Evolutionary conservation across 2,113 vertebrate species (phyloP).

Genomic region (Petroica traversi): DNA sequence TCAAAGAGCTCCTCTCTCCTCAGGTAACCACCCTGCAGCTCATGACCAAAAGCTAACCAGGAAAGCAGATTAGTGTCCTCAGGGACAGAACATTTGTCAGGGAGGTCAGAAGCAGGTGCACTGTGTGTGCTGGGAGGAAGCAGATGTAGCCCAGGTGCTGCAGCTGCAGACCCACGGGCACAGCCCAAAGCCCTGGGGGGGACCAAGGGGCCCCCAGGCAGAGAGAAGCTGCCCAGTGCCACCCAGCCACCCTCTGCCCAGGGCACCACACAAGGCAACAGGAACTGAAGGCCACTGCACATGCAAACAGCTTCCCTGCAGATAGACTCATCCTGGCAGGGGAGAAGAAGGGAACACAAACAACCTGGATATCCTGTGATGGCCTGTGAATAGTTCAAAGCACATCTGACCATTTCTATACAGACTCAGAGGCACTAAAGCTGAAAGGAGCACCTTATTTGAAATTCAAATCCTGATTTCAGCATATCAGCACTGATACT

Average conservation of each 20-base stretch:
- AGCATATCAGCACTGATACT: not conserved
- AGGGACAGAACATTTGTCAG: not conserved
- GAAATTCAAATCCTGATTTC: not conserved
- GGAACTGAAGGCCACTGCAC: not conserved
- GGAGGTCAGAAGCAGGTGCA: not conserved
- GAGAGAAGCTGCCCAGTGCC: not conserved
- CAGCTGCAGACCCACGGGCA: not conserved
- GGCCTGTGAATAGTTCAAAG: not conserved
- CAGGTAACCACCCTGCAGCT: not conserved
- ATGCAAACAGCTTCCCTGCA: not conserved
- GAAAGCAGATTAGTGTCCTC: not conserved
- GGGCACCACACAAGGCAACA: not conserved
- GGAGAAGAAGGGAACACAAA: not conserved
- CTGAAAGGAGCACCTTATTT: not conserved
- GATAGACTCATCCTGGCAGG: not conserved
- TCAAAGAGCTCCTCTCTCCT: not conserved
- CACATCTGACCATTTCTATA: not conserved
- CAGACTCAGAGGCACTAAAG: not conserved
- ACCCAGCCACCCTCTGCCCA: not conserved
- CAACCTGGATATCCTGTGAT: not conserved
- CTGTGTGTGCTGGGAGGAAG: accelerated
- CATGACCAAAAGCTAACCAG: not conserved
- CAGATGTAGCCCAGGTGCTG: not conserved
- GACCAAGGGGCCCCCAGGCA: not conserved
- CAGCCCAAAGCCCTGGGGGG: not conserved